These are phyloP conservation scores for Gerris lacustris DNA, from an alignment of 2,888 invertebrate species.

Conservation along the genomic window DNA sequence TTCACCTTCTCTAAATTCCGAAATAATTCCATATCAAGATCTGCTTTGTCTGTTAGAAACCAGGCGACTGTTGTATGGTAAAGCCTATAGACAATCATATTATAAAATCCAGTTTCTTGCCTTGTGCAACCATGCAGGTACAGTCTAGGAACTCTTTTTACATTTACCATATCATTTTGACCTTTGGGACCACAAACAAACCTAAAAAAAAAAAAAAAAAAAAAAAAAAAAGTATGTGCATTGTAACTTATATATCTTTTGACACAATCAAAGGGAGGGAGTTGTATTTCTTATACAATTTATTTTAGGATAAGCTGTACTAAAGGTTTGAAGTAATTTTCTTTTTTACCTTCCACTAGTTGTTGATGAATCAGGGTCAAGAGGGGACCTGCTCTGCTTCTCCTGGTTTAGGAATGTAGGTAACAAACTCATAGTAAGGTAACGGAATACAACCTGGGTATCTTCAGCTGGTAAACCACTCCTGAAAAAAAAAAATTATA, in stretches of 20 bases:
- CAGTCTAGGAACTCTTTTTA: slow-evolving; percentile 55
- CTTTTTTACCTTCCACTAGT: background rate
- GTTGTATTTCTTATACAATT: no score
- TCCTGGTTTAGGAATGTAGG: slow-evolving; percentile 42
- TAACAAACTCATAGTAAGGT: slow-evolving; percentile 64
- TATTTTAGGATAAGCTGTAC: no score
- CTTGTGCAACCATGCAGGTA: slow-evolving; percentile 47
- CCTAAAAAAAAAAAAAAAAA: slow-evolving; percentile 33
- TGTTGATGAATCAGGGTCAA: slow-evolving; percentile 3
- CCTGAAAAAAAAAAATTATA: slow-evolving; percentile 42
- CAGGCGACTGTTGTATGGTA: slow-evolving; percentile 64
- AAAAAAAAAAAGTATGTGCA: no score
- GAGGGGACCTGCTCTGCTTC: background rate
- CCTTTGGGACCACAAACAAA: slow-evolving; percentile 57
- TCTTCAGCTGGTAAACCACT: slow-evolving; percentile 74
- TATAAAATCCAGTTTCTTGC: slow-evolving; percentile 45
- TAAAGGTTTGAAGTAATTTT: no score
- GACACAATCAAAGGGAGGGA: no score
- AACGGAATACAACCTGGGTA: slow-evolving; percentile 79
- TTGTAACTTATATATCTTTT: no score
- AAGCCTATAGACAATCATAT: slow-evolving; percentile 72
- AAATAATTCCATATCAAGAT: slow-evolving; percentile 55
- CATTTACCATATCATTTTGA: slow-evolving; percentile 32
- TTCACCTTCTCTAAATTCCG: slow-evolving; percentile 50
- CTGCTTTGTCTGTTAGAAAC: slow-evolving; percentile 44